A percentile compares a stretch with the other conserved stretches of the same genome.
phyloP scores from a whole-genome alignment of 1,140 invertebrate species.

The Maniola jurtina region DNA sequence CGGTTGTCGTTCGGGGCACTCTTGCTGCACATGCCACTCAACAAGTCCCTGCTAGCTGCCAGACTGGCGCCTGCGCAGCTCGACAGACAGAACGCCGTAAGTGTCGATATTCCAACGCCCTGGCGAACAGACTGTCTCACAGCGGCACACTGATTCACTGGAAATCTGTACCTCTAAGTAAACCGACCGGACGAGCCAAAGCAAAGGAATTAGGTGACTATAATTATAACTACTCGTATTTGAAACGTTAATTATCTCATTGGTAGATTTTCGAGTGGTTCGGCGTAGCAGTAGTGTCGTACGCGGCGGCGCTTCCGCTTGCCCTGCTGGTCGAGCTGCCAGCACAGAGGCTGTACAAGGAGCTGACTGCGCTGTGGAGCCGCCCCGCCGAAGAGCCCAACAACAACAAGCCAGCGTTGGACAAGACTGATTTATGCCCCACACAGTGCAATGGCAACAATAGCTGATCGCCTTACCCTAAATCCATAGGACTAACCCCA shows the following conservation, averaged over 20 bases:
- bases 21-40: slow-evolving; percentile 62
- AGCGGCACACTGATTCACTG: not conserved
- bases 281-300: slow-evolving; percentile 55
- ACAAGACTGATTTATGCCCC: slow-evolving; percentile 10
- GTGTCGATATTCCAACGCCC: not conserved
- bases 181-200: no score
- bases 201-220: no score
- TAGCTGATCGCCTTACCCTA: not conserved
- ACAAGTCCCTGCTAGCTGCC: slow-evolving; percentile 55
- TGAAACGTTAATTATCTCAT: not conserved
- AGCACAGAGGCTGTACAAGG: slow-evolving; percentile 49
- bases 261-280: slow-evolving; percentile 58
- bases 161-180: no score
- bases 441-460: slow-evolving; percentile 4
- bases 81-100: slow-evolving; percentile 45
- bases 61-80: slow-evolving; percentile 46
- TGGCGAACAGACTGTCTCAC: no score
- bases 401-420: not conserved
- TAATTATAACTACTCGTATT: no score
- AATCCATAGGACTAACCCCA: not conserved
- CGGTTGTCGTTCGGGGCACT: slow-evolving; percentile 64
- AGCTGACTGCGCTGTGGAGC: slow-evolving; percentile 28
- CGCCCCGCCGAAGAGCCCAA: not conserved
- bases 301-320: slow-evolving; percentile 58
- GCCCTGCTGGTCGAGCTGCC: slow-evolving; percentile 66